A percentile compares a stretch with the other conserved stretches of the same genome.
These are phyloP conservation scores for Zaprionus lineosus DNA, from an alignment of 2,888 invertebrate species.

Conservation along the genomic window DNA sequence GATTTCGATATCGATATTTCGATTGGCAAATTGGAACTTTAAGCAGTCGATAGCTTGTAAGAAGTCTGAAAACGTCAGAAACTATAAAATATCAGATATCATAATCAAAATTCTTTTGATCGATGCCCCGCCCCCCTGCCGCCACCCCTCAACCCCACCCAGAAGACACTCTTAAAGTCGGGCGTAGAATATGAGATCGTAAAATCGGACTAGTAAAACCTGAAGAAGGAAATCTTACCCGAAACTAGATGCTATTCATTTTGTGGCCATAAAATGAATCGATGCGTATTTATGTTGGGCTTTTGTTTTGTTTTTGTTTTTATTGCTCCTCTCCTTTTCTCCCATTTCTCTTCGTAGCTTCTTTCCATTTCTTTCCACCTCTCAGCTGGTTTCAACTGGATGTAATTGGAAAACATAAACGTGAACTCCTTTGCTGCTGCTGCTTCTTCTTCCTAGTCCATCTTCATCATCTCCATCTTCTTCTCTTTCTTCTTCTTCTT, in stretches of 20 bases:
- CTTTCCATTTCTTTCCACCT: slow-evolving; percentile 6
- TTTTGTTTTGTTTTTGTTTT: slow-evolving; percentile 54
- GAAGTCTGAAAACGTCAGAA: no score
- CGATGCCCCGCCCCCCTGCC: no score
- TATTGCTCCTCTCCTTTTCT: not conserved
- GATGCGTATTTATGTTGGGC: slow-evolving; percentile 54
- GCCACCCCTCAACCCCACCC: no score
- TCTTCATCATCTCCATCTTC: slow-evolving; percentile 8
- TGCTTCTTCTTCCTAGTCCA: slow-evolving; percentile 13
- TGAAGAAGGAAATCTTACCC: slow-evolving; percentile 39
- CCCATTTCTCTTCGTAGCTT: slow-evolving; percentile 10
- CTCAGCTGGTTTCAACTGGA: slow-evolving; percentile 59
- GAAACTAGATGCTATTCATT: slow-evolving; percentile 65
- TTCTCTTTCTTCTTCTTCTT: slow-evolving; percentile 14
- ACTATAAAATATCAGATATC: no score
- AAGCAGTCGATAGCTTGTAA: no score
- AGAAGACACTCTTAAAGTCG: no score
- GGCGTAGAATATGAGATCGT: slow-evolving; percentile 31
- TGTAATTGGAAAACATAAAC: slow-evolving; percentile 51
- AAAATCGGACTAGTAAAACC: slow-evolving; percentile 36
- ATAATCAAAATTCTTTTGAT: no score
- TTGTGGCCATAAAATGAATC: slow-evolving; percentile 62
- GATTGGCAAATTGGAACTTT: no score
- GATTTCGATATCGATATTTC: no score
- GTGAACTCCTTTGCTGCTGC: slow-evolving; percentile 55